These are phyloP conservation scores for Tipula confusa DNA, from an alignment of 2,888 invertebrate genomes.

Conservation along the genomic window DNA sequence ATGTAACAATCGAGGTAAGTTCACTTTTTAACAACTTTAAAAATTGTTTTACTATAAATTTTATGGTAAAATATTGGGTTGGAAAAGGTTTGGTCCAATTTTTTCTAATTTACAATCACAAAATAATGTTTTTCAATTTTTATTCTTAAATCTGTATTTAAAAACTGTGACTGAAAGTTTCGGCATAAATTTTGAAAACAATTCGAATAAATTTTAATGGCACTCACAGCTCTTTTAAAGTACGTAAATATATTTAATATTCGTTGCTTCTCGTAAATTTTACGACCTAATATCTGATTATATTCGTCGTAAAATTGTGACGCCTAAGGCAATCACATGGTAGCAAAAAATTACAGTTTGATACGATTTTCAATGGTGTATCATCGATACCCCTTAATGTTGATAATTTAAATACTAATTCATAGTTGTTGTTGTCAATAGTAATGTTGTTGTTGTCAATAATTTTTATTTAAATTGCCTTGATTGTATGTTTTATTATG, in stretches of 20 bases:
- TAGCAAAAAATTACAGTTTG: no score
- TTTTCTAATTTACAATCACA: no score
- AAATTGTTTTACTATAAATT: no score
- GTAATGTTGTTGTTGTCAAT: no score
- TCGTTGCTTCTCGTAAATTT: not conserved
- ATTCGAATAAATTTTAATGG: not conserved
- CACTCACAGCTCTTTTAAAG: not conserved
- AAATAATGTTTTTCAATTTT: no score
- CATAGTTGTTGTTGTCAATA: not conserved
- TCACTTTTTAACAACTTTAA: no score
- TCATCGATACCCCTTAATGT: not conserved
- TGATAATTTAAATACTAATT: not conserved
- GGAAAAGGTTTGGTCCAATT: no score
- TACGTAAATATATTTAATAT: not conserved
- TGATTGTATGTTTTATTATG: no score
- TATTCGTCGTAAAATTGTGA: not conserved
- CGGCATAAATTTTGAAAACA: not conserved
- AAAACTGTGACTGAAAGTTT: no score
- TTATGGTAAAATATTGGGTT: not conserved
- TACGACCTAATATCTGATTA: not conserved
- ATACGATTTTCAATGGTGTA: no score
- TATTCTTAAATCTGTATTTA: no score
- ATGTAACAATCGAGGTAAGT: slow-evolving; percentile 50
- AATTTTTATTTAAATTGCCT: no score
- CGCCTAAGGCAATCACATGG: not conserved